phyloP scores from a whole-genome alignment of 2,797 vertebrate species.

The Emys orbicularis region DNA sequence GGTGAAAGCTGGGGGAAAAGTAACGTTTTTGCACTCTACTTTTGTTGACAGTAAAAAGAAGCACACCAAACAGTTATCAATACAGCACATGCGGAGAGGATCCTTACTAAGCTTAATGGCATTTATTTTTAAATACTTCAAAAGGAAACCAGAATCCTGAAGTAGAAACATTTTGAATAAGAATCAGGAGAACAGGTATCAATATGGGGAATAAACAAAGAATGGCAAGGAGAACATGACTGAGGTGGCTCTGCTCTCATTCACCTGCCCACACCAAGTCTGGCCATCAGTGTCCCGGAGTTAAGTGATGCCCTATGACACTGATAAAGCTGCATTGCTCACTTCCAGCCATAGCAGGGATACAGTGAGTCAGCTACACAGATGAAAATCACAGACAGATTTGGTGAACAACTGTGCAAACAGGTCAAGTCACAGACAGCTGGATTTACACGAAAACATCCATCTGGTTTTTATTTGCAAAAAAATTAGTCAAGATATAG shows the following conservation, averaged over 20 bases:
- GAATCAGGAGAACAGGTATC: background rate
- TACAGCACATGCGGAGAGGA: background rate
- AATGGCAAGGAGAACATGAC: background rate
- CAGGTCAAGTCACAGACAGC: background rate
- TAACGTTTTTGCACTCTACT: background rate
- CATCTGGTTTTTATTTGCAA: background rate
- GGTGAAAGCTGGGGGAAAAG: background rate
- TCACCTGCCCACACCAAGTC: background rate
- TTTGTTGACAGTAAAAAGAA: background rate
- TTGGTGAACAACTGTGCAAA: background rate
- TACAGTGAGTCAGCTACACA: background rate
- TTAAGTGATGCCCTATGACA: background rate
- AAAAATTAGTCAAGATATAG: background rate
- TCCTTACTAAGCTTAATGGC: background rate
- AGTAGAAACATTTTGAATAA: background rate
- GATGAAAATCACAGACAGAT: background rate
- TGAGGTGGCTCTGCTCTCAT: background rate
- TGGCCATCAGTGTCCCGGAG: background rate
- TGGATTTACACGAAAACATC: background rate
- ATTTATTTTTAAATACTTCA: background rate
- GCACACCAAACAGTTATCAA: background rate
- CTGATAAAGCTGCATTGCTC: background rate
- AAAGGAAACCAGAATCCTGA: background rate
- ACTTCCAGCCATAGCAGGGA: background rate
- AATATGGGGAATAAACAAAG: background rate